Evolutionary conservation across 2,888 invertebrate genomes (phyloP), one percentile per base, ranked within the genome.

Genomic region (Alsophila aescularia): DNA sequence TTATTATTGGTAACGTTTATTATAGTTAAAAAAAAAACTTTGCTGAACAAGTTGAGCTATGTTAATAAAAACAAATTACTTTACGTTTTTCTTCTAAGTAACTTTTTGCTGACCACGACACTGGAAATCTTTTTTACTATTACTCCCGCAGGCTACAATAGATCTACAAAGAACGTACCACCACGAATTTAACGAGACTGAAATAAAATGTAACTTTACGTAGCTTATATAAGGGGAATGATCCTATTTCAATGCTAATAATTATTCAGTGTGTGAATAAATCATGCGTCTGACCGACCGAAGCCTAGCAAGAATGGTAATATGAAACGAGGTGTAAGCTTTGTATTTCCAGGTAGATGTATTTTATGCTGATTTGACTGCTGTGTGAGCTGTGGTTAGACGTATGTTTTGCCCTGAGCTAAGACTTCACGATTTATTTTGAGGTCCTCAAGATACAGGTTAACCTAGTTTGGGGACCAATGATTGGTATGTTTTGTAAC

Each of bases 211-310:
- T 42, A 36, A 15, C 21, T 48, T 34, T 24, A 40, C 9, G 12
- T 35, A 2, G 35, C 15, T 34, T 14, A 21, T 44, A 34, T 29
- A 14, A 18, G 1, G 24, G 31, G 62, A 60, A 51, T 53, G 59
- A 59, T 49, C 60, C 43, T 44, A 63, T 70, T 68, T 60, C 68
- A 68, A 73, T 77, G 70, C 54, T 69, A 77, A 79, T 75, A 62
- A 69, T n/a, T n/a, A n/a, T 68, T 67, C 58, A 66, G 55, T 83
- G n/a, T n/a, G n/a, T n/a, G 79, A 81, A 83, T 84, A 69, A 84
- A 78, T 69, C 66, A 79, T 78, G 54, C 52, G 57, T 62, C 58
- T 62, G 69, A 65, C 68, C 57, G 69, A 65, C 68, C 57, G 54
- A 55, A 57, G 43, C 57, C 54, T 56, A 58, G 29, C 31, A 21